phyloP scores from a whole-genome alignment of 1,140 invertebrate genomes.

The Leptonema lineaticorne region DNA sequence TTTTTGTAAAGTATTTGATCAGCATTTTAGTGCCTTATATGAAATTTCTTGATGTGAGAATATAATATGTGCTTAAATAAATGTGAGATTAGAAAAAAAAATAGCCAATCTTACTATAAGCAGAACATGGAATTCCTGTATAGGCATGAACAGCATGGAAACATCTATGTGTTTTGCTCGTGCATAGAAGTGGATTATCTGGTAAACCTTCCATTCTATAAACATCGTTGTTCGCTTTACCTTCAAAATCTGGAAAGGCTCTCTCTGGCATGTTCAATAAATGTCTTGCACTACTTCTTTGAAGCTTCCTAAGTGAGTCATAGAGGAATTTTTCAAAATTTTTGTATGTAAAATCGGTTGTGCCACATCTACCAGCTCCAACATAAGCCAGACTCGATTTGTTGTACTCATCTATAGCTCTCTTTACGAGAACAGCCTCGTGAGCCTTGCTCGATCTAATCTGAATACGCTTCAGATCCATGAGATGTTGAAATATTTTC shows the following conservation, averaged over 20 bases:
- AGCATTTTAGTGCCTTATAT: too few species aligned
- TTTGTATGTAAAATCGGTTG: slow-evolving; percentile 74
- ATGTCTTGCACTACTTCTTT: slow-evolving; percentile 65
- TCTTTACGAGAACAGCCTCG: slow-evolving; percentile 85
- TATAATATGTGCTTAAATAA: neutral
- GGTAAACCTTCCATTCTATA: slow-evolving; percentile 55
- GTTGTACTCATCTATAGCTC: slow-evolving; percentile 78
- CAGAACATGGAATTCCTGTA: slow-evolving; percentile 82
- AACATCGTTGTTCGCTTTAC: slow-evolving; percentile 39
- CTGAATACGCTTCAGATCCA: slow-evolving; percentile 90
- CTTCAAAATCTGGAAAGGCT: slow-evolving; percentile 49
- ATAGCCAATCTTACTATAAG: slow-evolving; percentile 65
- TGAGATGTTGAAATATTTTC: slow-evolving; percentile 90
- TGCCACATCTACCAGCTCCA: slow-evolving; percentile 70
- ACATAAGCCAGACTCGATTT: slow-evolving; percentile 70
- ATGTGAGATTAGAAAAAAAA: neutral
- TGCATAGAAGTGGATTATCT: slow-evolving; percentile 70
- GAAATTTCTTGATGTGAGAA: too few species aligned
- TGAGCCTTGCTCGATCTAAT: slow-evolving; percentile 87
- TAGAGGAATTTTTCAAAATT: slow-evolving; percentile 92
- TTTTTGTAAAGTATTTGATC: too few species aligned
- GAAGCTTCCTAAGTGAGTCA: slow-evolving; percentile 78
- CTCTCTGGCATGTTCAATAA: slow-evolving; percentile 63
- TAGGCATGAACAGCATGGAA: slow-evolving; percentile 88
- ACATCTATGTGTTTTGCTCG: slow-evolving; percentile 81